Base-by-base conservation (phyloP, 2,113 vertebrate genomes). In the Galeopterus variegatus region DNA sequence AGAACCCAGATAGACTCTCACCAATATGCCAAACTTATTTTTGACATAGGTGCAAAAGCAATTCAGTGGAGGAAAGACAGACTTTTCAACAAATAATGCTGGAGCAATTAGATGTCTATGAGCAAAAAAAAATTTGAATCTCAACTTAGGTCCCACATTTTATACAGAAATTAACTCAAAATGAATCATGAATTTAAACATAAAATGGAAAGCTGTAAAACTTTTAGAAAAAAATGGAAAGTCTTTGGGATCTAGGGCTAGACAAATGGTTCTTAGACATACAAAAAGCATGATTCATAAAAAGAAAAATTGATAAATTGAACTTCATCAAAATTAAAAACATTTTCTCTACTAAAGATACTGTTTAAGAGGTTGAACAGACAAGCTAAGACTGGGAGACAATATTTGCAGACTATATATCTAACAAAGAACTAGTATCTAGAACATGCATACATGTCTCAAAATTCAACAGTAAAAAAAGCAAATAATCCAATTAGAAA, bases 271-370 rank as follows among this genome's bases (percentile, higher is more conserved):
- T 84, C 77, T 90, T 75, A 65, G n/a, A 23, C 26, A 48, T 65
- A 81, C 56, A n/a, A 80, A 84, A 93, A 95, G 2, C 23, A 90
- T 81, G 13, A n/a, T 50, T 65, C 21, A 92, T 41, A 45, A 76
- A 75, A 86, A n/a, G 19, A 77, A 93, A 85, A 81, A 28, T 54
- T 77, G 23, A 70, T 83, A 56, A 83, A 64, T 14, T 92, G 4
- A 48, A 50, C n/a, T 93, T 65, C 15, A 41, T 79, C 41, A 88
- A 88, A 70, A 79, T 83, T 94, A 48, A 84, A 92, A 84, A 75
- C 8, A 85, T n/a, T 80, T 58, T 4, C 56, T 75, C 2, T 45
- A n/a, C 36, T 82, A 65, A 80, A 85, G 69, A n/a, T 0, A 7
- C 41, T 89, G 6, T 83, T 60, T 60, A 93, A 96, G 10, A 73